These are phyloP conservation scores for Osmerus mordax DNA, from an alignment of 2,113 vertebrate genomes.

Conservation along the genomic window DNA sequence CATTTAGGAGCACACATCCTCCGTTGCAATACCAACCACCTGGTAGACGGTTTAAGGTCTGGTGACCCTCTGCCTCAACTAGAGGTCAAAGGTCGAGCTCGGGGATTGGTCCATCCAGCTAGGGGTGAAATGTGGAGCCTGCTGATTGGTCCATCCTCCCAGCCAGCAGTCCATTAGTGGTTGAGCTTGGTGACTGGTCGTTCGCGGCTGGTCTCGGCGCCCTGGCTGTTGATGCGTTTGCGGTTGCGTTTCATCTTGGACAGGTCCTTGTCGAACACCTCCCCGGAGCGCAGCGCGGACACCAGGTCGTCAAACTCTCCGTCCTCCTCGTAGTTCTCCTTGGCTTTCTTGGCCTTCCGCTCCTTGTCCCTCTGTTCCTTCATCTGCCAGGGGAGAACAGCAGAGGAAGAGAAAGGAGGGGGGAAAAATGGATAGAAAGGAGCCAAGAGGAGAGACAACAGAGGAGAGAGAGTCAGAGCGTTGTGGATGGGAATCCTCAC, in stretches of 20 bases:
- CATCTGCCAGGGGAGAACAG: neutral
- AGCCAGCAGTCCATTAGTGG: neutral
- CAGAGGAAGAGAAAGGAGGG: neutral
- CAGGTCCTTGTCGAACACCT: conserved; percentile 15
- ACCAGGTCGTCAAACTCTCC: conserved; percentile 7
- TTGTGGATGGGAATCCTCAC: neutral
- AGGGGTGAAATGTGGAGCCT: neutral
- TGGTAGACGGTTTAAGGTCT: neutral
- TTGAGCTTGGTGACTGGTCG: conserved; percentile 13
- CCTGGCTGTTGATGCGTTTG: conserved; percentile 2
- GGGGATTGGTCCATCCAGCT: neutral
- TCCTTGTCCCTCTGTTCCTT: conserved; percentile 16
- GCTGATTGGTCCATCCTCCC: neutral
- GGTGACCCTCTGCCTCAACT: neutral
- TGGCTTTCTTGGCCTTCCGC: conserved; percentile 3
- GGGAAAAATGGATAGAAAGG: neutral
- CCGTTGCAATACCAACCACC: neutral
- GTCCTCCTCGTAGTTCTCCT: conserved; percentile 12
- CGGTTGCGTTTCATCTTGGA: conserved; percentile 17
- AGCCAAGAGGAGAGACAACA: neutral
- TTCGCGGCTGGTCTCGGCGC: neutral
- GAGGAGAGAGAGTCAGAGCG: neutral
- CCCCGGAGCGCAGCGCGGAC: conserved; percentile 10
- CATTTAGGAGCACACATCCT: too few relatives aligned
- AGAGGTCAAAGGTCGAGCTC: neutral